Evolutionary conservation across 2,113 vertebrate genomes (phyloP), one percentile per base, ranked within the genome.

Genomic region (Mesitornis unicolor): DNA sequence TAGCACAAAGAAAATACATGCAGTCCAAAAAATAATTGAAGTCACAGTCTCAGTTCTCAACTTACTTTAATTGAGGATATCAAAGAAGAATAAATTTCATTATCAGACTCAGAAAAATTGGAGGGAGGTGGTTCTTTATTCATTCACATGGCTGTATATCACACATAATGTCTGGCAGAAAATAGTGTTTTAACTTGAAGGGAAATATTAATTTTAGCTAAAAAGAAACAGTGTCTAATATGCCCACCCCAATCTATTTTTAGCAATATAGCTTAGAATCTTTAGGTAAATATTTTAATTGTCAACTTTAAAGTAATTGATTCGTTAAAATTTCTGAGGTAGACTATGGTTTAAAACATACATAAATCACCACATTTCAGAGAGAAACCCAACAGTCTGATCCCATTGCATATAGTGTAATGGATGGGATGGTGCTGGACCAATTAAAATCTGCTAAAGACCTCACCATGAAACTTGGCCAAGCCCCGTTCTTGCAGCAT

Each of bases 11-110:
- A 64, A 95, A 82, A 82, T 35, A 69, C 16, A 73, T 19, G 54
- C 65, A 69, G 77, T 79, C 93, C 64, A 77, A 91, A 94, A 93
- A 95, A 95, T 90, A 96, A 95, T 87, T 94, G 97, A 96, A 96
- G 74, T 79, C 89, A 87, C 71, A 83, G 50, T 93, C 29, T 31
- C 57, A 40, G 59, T 94, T 97, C 92, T 93, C 97, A 96, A 87
- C 82, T 95, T 97, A 71, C 87, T 94, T 93, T 96, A 96, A 96
- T 86, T 96, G 95, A 98, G 79, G 90, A 76, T 89, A 97, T 96
- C 89, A 96, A 96, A 97, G 92, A 97, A 96, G 91, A 96, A 93
- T 90, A 94, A 97, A 96, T 97, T 96, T 96, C 80, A 95, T 97
- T 97, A 96, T 81, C 90, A 91, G 26, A 16, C 94, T 84, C 96